Conservation (phyloP, 2,113 vertebrate species). For the Seriola rivoliana region DNA sequence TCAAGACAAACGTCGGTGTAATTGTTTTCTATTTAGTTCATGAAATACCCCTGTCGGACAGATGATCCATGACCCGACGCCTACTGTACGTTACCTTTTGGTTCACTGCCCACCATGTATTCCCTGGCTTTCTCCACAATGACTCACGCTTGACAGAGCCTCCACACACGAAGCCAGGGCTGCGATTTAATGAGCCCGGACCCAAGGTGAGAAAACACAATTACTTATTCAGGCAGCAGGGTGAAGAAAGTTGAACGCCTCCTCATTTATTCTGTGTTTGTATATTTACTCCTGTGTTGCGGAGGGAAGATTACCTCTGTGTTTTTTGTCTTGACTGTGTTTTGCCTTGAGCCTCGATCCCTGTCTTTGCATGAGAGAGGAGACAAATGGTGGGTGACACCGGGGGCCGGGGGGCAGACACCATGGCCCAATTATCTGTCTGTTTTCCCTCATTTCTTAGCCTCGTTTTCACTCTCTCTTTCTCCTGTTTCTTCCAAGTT, state of each 20-base stretch:
- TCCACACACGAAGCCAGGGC: constrained; percentile 2
- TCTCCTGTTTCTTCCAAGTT: not conserved
- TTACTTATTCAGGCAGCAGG: constrained; percentile 23
- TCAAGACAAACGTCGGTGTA: not conserved
- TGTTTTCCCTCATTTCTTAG: not conserved
- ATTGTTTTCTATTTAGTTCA: constrained; percentile 4
- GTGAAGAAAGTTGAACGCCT: constrained; percentile 15
- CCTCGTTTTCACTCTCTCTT: not conserved
- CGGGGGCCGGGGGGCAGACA: constrained; percentile 15
- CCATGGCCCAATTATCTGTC: constrained; percentile 39
- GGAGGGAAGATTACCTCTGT: not conserved
- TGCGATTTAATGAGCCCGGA: constrained; percentile 53
- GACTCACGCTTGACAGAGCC: constrained; percentile 25
- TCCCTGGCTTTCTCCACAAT: not conserved
- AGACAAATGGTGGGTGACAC: constrained; percentile 59
- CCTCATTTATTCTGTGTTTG: constrained; percentile 30
- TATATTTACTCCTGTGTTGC: not conserved
- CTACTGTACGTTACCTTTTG: not conserved
- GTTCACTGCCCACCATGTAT: constrained; percentile 4
- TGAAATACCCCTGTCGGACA: not conserved
- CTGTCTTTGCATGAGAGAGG: not conserved
- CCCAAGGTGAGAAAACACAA: constrained; percentile 51
- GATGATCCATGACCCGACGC: not conserved
- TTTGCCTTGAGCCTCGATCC: not conserved
- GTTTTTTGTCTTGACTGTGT: constrained; percentile 6